Conservation (phyloP, 2,797 vertebrate genomes). For the Manis crassicaudata region DNA sequence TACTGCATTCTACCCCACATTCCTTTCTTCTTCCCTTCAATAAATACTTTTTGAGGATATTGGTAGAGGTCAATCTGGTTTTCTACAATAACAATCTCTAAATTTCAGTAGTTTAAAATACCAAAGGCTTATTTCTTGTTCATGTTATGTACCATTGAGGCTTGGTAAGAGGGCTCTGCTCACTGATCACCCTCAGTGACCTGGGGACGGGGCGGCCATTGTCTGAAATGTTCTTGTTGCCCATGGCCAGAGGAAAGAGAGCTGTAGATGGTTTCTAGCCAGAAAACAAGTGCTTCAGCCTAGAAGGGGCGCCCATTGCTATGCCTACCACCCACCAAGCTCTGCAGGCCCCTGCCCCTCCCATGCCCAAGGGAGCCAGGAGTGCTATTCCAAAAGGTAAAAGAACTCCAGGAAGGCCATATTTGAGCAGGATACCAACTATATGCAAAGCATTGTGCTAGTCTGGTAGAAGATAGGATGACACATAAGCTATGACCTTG, state of each 20-base stretch:
- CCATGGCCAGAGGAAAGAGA: background rate
- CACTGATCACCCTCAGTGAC: background rate
- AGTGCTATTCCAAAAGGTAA: background rate
- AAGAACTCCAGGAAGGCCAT: background rate
- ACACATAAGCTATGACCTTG: background rate
- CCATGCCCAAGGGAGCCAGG: too few species aligned
- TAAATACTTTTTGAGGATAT: background rate
- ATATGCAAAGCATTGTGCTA: background rate
- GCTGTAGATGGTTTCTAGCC: background rate
- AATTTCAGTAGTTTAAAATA: background rate
- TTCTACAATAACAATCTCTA: background rate
- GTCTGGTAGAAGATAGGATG: accelerated
- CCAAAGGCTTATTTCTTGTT: background rate
- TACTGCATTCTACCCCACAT: background rate
- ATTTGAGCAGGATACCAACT: background rate
- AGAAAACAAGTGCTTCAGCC: background rate
- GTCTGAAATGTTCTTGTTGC: background rate
- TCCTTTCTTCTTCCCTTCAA: background rate
- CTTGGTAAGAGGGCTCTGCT: background rate
- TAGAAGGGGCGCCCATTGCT: accelerated
- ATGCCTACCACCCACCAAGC: background rate
- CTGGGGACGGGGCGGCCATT: accelerated
- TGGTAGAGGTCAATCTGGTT: background rate
- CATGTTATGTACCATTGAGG: background rate
- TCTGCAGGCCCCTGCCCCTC: accelerated